phyloP scores from a whole-genome alignment of 2,113 vertebrate species.

The Neolamprologus longior region DNA sequence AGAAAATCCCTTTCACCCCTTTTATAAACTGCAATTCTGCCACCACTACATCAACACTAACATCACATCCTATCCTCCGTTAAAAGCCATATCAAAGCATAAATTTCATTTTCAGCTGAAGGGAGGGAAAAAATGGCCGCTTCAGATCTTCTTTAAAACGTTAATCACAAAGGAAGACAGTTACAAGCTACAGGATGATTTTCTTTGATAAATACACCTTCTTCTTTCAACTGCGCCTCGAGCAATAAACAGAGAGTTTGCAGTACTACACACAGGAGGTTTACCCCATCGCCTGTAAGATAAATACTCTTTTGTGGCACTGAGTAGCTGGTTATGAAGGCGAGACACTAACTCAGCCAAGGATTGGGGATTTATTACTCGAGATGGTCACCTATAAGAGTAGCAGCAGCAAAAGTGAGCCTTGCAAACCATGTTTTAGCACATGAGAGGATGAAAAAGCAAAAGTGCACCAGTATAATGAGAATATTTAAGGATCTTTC shows the following conservation, averaged over 20 bases:
- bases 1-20: constrained; percentile 23
- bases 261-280: constrained; percentile 7
- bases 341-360: background rate
- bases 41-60: constrained; percentile 1
- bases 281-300: constrained; percentile 19
- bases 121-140: background rate
- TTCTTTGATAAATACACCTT: constrained; percentile 28
- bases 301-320: constrained; percentile 3
- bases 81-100: background rate
- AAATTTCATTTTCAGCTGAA: background rate
- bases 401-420: background rate
- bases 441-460: background rate
- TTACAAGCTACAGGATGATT: background rate
- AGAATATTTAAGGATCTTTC: background rate
- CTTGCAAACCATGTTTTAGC: background rate
- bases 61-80: background rate
- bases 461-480: background rate
- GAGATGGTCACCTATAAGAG: background rate
- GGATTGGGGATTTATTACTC: background rate
- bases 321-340: background rate
- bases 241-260: constrained; percentile 32
- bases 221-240: background rate
- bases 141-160: background rate
- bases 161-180: constrained; percentile 1
- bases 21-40: background rate